Evolutionary conservation across 2,797 vertebrate genomes (phyloP), one percentile per base, ranked within the genome.

Genomic region (Brachyrhaphis roseni): DNA sequence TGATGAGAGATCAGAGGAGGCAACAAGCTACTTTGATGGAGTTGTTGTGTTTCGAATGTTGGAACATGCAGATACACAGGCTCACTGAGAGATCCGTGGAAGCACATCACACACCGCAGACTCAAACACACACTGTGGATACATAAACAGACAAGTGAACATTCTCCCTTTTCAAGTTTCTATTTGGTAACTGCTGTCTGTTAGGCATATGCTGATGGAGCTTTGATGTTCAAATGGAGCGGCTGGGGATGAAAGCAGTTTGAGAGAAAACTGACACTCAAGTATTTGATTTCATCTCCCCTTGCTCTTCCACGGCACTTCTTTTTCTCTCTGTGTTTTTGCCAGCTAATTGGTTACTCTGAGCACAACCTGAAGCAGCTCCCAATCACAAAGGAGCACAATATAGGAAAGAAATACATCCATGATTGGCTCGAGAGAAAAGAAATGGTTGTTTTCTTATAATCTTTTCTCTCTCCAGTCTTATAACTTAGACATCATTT

Each of bases 161-260:
- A 81, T 73, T 82, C 84, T 83, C 75, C 41, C 82, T 66, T 93
- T 91, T 92, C 86, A 90, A 90, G 86, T 87, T 26, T 45, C 80
- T 82, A 66, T 87, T 88, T 83, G 81, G 85, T 91, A 89, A 91
- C 90, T 90, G 87, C 75, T 85, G 91, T 91, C 84, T 93, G 90
- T 91, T 88, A 82, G 89, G 89, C 88, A 79, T 84, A 88, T 87
- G 86, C 91, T 84, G 86, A 82, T 83, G 4, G 77, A 84, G 85
- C 91, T 94, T 95, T 94, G 93, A 94, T 92, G 93, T 93, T 84
- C 83, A 91, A 90, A 93, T 86, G 88, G 85, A 91, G 86, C 89
- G 88, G 85, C 89, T 79, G 85, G 82, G 90, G 92, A 94, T 92
- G 90, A 94, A 93, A 93, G 91, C 89, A 62, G 85, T 88, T 84